phyloP scores from a whole-genome alignment of 2,888 invertebrate genomes.

The Melangyna quadrimaculata region DNA sequence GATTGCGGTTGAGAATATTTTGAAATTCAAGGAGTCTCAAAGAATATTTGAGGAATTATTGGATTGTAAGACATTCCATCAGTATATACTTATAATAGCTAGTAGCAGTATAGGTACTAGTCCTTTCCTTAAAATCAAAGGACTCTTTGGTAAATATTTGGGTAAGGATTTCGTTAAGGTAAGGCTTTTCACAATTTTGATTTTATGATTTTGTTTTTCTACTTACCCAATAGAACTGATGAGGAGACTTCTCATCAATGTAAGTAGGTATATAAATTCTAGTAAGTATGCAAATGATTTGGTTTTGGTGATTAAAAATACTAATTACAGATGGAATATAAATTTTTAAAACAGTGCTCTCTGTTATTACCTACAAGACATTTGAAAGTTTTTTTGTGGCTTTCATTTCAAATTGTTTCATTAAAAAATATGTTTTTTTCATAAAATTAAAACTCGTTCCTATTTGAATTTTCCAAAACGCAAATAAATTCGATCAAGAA shows the following conservation, averaged over 20 bases:
- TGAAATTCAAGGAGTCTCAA: neutral
- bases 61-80: neutral
- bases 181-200: neutral
- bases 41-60: conserved; percentile 6
- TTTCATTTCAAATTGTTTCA: too few relatives aligned
- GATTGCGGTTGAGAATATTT: conserved; percentile 8
- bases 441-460: too few relatives aligned
- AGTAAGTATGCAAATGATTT: too few relatives aligned
- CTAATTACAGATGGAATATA: too few relatives aligned
- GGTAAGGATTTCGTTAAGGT: neutral
- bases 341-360: too few relatives aligned
- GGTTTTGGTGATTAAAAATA: too few relatives aligned
- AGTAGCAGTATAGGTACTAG: neutral
- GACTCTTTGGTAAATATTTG: neutral
- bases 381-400: too few relatives aligned
- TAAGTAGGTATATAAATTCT: too few relatives aligned
- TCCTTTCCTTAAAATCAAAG: neutral
- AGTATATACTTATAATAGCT: neutral
- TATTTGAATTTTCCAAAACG: too few relatives aligned
- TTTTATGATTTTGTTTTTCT: neutral
- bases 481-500: too few relatives aligned
- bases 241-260: neutral
- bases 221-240: neutral
- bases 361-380: too few relatives aligned
- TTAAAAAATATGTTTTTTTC: too few relatives aligned